A percentile compares a stretch with the other conserved stretches of the same genome.
Conservation (phyloP, 2,888 invertebrate species). For the Drosophila prolongata region DNA sequence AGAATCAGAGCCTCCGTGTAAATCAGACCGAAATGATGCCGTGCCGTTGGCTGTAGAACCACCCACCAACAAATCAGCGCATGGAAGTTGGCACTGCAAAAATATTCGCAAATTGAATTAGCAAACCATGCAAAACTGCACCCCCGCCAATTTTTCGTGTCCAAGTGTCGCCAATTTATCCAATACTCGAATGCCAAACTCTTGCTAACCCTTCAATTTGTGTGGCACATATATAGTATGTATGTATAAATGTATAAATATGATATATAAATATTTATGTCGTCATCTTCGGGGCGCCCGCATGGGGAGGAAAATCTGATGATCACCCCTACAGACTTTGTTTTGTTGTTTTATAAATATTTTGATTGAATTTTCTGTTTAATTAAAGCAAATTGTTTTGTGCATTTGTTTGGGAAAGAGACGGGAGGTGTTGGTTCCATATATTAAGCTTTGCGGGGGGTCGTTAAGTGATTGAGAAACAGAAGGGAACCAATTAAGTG, state of each 20-base stretch:
- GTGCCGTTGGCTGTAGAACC: slow-evolving; percentile 26
- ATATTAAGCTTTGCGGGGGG: slow-evolving; percentile 40
- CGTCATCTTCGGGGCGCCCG: slow-evolving; percentile 75
- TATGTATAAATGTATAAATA: not conserved
- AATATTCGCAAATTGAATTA: slow-evolving; percentile 77
- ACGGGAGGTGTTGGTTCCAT: slow-evolving; percentile 13
- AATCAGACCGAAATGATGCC: slow-evolving; percentile 32
- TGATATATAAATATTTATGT: slow-evolving; percentile 16
- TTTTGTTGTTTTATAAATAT: slow-evolving; percentile 67
- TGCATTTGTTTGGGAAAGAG: slow-evolving; percentile 26
- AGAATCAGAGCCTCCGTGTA: slow-evolving; percentile 12
- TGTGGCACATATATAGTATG: not conserved
- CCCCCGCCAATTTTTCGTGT: slow-evolving; percentile 54
- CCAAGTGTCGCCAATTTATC: slow-evolving; percentile 72
- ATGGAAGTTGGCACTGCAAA: slow-evolving; percentile 52
- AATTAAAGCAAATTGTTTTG: slow-evolving; percentile 72
- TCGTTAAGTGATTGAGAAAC: slow-evolving; percentile 29
- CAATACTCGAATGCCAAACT: slow-evolving; percentile 17
- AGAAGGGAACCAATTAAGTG: not conserved
- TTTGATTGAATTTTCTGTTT: slow-evolving; percentile 80
- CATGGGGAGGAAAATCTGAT: slow-evolving; percentile 51
- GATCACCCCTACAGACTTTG: slow-evolving; percentile 27
- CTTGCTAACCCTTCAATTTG: slow-evolving; percentile 63
- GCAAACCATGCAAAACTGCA: slow-evolving; percentile 38
- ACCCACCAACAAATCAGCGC: slow-evolving; percentile 55